These are phyloP conservation scores for Thunnus thynnus DNA, from an alignment of 2,113 vertebrate species.

Conservation along the genomic window DNA sequence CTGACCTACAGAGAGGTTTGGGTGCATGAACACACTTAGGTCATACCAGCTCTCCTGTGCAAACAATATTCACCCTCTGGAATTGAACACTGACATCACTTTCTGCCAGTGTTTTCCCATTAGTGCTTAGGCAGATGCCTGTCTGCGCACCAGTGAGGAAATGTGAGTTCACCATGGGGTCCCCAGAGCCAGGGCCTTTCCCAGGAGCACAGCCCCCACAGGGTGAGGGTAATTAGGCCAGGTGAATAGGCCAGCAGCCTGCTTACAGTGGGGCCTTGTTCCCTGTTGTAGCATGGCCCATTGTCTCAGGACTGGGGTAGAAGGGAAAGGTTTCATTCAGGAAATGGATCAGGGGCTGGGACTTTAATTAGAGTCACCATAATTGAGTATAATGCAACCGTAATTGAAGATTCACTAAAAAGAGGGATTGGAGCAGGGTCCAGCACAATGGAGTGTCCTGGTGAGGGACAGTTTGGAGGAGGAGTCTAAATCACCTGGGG, in stretches of 20 bases:
- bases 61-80: conserved; percentile 17
- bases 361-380: conserved; percentile 80
- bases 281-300: conserved; percentile 67
- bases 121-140: conserved; percentile 21
- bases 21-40: conserved; percentile 5
- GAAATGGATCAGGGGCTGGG: conserved; percentile 77
- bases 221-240: conserved; percentile 84
- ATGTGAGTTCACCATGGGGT: conserved; percentile 64
- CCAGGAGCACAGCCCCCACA: conserved; percentile 68
- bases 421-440: conserved; percentile 50
- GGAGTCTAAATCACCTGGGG: conserved; percentile 48
- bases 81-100: conserved; percentile 32
- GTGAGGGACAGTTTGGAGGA: conserved; percentile 26
- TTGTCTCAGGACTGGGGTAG: conserved; percentile 71
- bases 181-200: conserved; percentile 71
- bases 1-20: conserved; percentile 17
- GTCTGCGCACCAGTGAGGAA: conserved; percentile 40
- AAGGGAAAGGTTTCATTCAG: conserved; percentile 76
- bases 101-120: conserved; percentile 34
- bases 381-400: conserved; percentile 80
- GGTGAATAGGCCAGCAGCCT: conserved; percentile 82
- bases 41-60: conserved; percentile 7
- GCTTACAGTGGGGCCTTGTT: conserved; percentile 86
- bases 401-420: conserved; percentile 77
- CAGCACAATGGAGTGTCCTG: conserved; percentile 60